These are phyloP conservation scores for Pampusana beccarii DNA, from an alignment of 2,113 vertebrate genomes.

Conservation along the genomic window DNA sequence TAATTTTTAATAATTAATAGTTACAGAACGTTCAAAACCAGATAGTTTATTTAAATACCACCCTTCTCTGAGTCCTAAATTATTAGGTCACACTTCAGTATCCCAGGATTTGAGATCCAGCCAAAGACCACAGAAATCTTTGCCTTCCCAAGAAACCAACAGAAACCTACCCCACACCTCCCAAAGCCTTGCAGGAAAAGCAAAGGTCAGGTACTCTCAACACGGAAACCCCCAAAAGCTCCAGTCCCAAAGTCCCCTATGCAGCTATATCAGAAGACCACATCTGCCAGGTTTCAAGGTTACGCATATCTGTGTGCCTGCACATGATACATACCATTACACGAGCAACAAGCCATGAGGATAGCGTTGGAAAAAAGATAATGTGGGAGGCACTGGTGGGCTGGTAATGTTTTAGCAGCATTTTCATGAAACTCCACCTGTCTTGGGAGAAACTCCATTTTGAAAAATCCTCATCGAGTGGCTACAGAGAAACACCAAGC, in stretches of 20 bases:
- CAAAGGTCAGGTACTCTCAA: neutral
- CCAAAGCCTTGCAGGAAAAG: neutral
- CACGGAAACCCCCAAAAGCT: neutral
- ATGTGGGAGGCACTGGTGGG: neutral
- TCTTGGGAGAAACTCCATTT: neutral
- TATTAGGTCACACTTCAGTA: slow-evolving; percentile 61
- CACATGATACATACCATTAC: neutral
- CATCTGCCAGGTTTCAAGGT: neutral
- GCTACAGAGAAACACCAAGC: neutral
- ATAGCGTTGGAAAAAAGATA: neutral
- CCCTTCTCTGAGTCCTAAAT: slow-evolving; percentile 17
- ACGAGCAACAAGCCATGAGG: neutral
- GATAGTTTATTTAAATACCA: slow-evolving; percentile 62
- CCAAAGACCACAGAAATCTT: slow-evolving; percentile 51
- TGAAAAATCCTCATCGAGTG: neutral
- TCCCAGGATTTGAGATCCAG: slow-evolving; percentile 48
- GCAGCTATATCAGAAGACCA: neutral
- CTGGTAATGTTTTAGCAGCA: neutral
- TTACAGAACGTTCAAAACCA: slow-evolving; percentile 15
- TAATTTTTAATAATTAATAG: slow-evolving; percentile 59
- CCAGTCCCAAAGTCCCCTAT: neutral
- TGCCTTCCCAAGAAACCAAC: slow-evolving; percentile 29
- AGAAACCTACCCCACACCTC: slow-evolving; percentile 5
- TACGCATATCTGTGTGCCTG: neutral
- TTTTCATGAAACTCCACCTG: neutral